Evolutionary conservation across 2,113 vertebrate species (phyloP), one percentile per base, ranked within the genome.

Genomic region (Pogonocichla stellata): DNA sequence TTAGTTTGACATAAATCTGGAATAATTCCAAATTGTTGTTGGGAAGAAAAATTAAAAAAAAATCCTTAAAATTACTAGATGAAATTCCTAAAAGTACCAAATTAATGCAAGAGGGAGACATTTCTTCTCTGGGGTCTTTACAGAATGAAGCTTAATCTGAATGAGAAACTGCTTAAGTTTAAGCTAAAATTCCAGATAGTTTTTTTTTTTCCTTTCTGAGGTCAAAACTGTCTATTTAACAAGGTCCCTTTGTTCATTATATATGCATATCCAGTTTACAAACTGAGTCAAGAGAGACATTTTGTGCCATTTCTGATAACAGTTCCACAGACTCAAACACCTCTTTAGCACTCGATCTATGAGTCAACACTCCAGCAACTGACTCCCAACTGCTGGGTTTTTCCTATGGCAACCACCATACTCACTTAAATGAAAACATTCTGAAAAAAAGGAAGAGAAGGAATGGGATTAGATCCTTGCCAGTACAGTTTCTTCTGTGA

Each of bases 291-390:
- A 75, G 85, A 87, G 72, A 94, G 80, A 80, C 69, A 75, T 95
- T 96, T 90, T 86, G 88, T 92, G 86, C 57, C 80, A 45, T 86
- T 97, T 88, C 87, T 92, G 82, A 64, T 86, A 92, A 81, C 64
- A 78, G 82, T 81, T 96, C 69, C 57, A 5, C 65, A 96, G 92
- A 43, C 80, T 92, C 57, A 84, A 92, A 92, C 95, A 86, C 93
- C 93, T 92, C 90, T 93, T 88, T 61, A 94, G 88, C 67, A 56
- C 90, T 89, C 90, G 24, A 74, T 69, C 82, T 42, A 60, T 81
- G 88, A 96, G 92, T 84, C 95, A 93, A 92, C 80, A 78, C 88
- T 84, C 74, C 75, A 92, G 88, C 56, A 43, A 84, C 38, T 17
- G 73, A 42, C 61, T 69, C 71, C 4, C 5, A 83, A 54, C 90